phyloP scores from a whole-genome alignment of 1,140 invertebrate genomes.

The Cherax quadricarinatus region DNA sequence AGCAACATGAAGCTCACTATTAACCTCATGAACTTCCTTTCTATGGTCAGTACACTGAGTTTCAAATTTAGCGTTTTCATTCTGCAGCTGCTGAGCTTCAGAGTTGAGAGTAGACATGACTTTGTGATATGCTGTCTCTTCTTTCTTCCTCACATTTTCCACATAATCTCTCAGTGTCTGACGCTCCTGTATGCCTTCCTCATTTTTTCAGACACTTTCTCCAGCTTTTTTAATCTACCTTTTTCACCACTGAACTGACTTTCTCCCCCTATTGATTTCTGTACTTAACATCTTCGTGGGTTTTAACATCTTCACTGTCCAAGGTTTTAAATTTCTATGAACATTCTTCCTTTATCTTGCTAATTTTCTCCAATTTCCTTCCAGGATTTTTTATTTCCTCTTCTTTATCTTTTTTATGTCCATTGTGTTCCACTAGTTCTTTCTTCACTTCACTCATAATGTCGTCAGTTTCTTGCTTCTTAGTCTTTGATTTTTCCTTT shows the following conservation, averaged over 20 bases:
- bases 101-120: constrained; percentile 75
- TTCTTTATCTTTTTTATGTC: constrained; percentile 79
- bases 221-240: constrained; percentile 78
- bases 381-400: constrained; percentile 79
- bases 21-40: constrained; percentile 85
- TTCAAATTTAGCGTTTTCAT: constrained; percentile 77
- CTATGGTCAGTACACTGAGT: constrained; percentile 75
- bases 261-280: constrained; percentile 74
- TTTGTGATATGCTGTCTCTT: constrained; percentile 79
- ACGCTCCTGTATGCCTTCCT: constrained; percentile 85
- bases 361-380: constrained; percentile 75
- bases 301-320: constrained; percentile 75
- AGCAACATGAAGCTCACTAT: constrained; percentile 84
- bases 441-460: constrained; percentile 78
- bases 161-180: constrained; percentile 80
- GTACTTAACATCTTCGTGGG: constrained; percentile 74
- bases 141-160: constrained; percentile 77
- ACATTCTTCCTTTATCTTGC: constrained; percentile 72
- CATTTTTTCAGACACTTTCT: constrained; percentile 83
- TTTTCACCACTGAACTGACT: constrained; percentile 72
- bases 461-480: constrained; percentile 79
- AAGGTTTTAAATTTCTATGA: constrained; percentile 74
- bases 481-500: constrained; percentile 78
- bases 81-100: constrained; percentile 77
- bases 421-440: constrained; percentile 77